Conservation (phyloP, 2,113 vertebrate genomes). For the Rhinoptilus africanus region DNA sequence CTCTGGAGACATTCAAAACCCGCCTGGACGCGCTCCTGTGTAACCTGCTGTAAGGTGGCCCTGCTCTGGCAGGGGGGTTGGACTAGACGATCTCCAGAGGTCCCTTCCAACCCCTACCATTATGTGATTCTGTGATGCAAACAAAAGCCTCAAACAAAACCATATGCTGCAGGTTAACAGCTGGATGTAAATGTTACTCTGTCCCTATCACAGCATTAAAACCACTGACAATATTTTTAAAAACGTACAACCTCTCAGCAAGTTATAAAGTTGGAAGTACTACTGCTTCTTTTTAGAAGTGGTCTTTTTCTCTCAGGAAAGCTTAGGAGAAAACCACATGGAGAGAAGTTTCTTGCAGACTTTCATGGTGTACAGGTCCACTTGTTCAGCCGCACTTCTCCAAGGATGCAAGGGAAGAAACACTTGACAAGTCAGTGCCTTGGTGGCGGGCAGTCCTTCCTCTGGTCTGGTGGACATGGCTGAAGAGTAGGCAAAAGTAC, state of each 20-base stretch:
- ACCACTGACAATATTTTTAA: neutral
- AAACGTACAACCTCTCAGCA: neutral
- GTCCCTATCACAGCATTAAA: neutral
- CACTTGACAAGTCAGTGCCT: neutral
- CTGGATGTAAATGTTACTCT: neutral
- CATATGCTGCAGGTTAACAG: neutral
- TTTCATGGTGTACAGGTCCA: neutral
- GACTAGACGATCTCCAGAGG: no score
- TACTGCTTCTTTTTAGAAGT: neutral
- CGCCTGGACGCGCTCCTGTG: no score
- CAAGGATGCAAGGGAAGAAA: neutral
- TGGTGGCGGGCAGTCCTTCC: neutral
- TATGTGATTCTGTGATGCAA: neutral
- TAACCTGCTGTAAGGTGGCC: no score
- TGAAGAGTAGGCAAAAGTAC: neutral
- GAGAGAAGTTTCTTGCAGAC: neutral
- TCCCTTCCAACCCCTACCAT: no score
- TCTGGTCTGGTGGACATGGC: neutral
- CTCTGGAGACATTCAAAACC: no score
- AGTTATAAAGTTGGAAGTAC: neutral
- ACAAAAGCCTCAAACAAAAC: neutral
- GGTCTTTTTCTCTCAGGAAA: neutral
- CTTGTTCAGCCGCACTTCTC: neutral
- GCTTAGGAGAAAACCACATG: neutral
- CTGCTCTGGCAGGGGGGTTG: no score